These are phyloP conservation scores for Dilophus febrilis DNA, from an alignment of 2,888 invertebrate genomes.

Conservation along the genomic window DNA sequence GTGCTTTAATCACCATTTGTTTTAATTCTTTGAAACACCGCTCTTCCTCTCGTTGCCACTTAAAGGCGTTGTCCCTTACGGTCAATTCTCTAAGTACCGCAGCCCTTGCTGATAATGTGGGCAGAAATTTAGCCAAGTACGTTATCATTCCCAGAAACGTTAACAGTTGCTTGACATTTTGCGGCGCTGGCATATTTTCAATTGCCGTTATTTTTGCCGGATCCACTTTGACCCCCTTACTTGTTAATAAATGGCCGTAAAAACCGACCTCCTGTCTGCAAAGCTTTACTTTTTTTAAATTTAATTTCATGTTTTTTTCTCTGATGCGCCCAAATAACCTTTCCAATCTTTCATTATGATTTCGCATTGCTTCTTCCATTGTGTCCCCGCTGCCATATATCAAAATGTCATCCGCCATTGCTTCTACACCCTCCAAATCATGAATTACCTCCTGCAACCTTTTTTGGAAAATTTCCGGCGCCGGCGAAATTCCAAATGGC, in stretches of 20 bases:
- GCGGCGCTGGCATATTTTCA: not conserved
- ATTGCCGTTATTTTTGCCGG: not conserved
- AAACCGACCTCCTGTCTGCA: slow-evolving; percentile 9
- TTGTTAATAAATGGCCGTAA: slow-evolving; percentile 10
- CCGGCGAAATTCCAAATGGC: not conserved
- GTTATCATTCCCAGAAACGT: not conserved
- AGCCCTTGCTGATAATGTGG: not conserved
- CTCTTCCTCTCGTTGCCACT: not conserved
- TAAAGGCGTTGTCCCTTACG: not conserved
- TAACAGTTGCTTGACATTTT: not conserved
- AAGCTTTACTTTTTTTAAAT: slow-evolving; percentile 11
- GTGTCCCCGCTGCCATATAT: not conserved
- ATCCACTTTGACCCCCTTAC: not conserved
- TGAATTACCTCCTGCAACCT: not conserved
- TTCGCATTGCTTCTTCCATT: slow-evolving; percentile 7
- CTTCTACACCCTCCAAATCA: not conserved
- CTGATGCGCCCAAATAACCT: slow-evolving; percentile 8
- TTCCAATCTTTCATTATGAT: slow-evolving; percentile 11
- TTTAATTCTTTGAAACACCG: not conserved
- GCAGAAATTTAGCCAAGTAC: not conserved
- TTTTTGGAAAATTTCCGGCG: not conserved
- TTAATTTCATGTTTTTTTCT: slow-evolving; percentile 11
- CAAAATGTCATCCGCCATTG: not conserved
- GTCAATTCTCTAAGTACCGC: not conserved
- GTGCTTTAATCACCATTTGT: not conserved